These are phyloP conservation scores for Sebastes reedi DNA, from an alignment of 2,797 vertebrate genomes.

Conservation along the genomic window DNA sequence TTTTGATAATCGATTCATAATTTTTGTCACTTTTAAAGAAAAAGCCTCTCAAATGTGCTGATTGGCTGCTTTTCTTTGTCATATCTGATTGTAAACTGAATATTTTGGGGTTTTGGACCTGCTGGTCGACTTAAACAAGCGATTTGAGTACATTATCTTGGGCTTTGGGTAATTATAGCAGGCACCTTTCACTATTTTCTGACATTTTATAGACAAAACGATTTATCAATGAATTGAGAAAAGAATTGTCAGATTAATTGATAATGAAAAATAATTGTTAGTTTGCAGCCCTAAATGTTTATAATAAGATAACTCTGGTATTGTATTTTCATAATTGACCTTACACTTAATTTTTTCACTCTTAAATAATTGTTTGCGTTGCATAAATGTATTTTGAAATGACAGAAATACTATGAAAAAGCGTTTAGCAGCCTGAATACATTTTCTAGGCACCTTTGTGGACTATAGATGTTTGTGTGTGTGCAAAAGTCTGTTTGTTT, in stretches of 20 bases:
- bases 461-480: no score
- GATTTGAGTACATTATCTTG: not conserved
- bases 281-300: not conserved
- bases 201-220: not conserved
- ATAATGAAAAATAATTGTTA: not conserved
- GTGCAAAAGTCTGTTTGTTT: not conserved
- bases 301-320: no score
- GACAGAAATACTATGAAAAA: not conserved
- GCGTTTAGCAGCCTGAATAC: not conserved
- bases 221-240: fast-evolving
- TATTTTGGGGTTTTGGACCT: not conserved
- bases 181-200: not conserved
- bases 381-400: not conserved
- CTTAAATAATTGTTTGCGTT: not conserved
- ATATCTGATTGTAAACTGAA: no score
- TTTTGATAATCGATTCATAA: not conserved
- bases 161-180: no score
- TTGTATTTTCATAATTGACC: no score
- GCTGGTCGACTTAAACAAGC: not conserved
- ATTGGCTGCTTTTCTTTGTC: not conserved
- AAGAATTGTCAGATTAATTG: fast-evolving
- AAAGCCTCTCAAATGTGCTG: not conserved
- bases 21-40: not conserved
- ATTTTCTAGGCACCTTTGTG: not conserved
- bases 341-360: not conserved